A percentile compares a stretch with the other conserved stretches of the same genome.
Conservation (phyloP, 2,888 invertebrate genomes). For the Erebia ligea region DNA sequence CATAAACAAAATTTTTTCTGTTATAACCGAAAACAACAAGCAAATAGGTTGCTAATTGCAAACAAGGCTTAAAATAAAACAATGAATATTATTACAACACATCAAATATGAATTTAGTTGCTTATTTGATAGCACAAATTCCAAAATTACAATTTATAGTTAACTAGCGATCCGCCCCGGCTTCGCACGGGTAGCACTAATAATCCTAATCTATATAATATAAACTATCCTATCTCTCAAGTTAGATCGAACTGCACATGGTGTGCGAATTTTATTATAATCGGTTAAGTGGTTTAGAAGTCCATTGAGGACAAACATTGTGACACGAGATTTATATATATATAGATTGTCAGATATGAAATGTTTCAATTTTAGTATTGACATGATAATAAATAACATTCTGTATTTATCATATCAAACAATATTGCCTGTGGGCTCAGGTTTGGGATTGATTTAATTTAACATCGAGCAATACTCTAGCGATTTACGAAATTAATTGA, state of each 20-base stretch:
- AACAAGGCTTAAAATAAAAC: not conserved
- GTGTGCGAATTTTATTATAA: no score
- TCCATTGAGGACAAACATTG: no score
- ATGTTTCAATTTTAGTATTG: conserved; percentile 15
- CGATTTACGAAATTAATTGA: conserved; percentile 28
- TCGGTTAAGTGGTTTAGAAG: no score
- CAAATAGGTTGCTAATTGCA: not conserved
- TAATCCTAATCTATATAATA: no score
- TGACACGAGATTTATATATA: no score
- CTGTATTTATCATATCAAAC: not conserved
- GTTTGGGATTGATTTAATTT: conserved; percentile 25
- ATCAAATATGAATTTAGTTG: not conserved
- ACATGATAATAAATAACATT: conserved; percentile 12
- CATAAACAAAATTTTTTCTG: no score
- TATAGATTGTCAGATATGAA: not conserved
- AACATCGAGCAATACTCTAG: conserved; percentile 24
- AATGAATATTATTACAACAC: conserved; percentile 7
- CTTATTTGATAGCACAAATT: not conserved
- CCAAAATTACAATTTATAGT: conserved; percentile 6
- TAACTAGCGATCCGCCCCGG: no score
- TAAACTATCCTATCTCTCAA: no score
- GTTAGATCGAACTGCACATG: no score
- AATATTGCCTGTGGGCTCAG: not conserved
- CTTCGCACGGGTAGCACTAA: no score
- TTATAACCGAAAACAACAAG: no score